Evolutionary conservation across 1,140 invertebrate genomes (phyloP).

Genomic region (Leptopilina boulardi): DNA sequence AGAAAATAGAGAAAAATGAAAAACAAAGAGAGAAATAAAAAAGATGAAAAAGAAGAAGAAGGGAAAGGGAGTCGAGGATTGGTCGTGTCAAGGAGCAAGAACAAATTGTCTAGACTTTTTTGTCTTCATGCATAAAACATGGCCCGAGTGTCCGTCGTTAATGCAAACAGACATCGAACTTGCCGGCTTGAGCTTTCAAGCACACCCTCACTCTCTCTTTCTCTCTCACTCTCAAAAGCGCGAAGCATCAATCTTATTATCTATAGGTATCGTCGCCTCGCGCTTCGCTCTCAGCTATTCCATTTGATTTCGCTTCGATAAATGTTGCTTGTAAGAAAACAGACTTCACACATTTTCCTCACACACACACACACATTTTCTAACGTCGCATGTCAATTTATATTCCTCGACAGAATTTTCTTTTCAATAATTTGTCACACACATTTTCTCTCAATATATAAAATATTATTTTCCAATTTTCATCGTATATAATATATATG

Average conservation of each 20-base stretch:
- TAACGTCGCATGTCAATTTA: background rate
- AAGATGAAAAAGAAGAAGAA: constrained; percentile 40
- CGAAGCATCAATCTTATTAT: constrained; percentile 67
- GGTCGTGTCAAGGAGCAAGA: constrained; percentile 47
- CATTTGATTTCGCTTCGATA: constrained; percentile 48
- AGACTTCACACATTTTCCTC: background rate
- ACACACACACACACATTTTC: no score
- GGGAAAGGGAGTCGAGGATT: constrained; percentile 42
- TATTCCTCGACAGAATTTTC: background rate
- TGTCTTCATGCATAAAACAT: constrained; percentile 68
- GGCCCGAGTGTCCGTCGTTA: constrained; percentile 56
- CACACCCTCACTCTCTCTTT: constrained; percentile 34
- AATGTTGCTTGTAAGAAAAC: constrained; percentile 40
- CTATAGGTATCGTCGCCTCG: constrained; percentile 48
- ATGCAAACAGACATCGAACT: constrained; percentile 64
- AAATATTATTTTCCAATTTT: no score
- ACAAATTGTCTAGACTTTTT: constrained; percentile 63
- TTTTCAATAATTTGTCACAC: background rate
- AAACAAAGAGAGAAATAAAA: background rate
- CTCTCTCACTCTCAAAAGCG: constrained; percentile 36
- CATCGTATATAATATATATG: no score
- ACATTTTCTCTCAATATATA: no score
- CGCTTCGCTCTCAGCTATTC: constrained; percentile 54
- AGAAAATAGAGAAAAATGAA: background rate
- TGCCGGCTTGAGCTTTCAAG: constrained; percentile 47